Evolutionary conservation across 2,888 invertebrate genomes (phyloP).

Genomic region (Anarsia innoxiella): DNA sequence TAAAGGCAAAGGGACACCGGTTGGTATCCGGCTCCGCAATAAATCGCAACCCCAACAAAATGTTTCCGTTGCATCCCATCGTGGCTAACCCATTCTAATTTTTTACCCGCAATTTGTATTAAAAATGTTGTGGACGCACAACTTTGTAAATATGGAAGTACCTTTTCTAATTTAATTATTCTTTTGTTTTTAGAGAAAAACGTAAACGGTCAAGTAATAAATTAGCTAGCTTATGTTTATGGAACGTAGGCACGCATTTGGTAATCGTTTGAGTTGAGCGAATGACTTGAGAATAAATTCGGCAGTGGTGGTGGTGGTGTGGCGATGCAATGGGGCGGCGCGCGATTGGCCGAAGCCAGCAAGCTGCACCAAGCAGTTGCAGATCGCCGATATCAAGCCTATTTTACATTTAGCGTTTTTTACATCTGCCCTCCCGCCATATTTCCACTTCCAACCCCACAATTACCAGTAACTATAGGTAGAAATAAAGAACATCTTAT

Average conservation of each 20-base stretch:
- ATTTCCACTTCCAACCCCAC: slow-evolving; percentile 27
- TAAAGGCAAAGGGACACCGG: slow-evolving; percentile 60
- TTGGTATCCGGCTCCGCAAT: slow-evolving; percentile 46
- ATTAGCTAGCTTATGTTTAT: slow-evolving; percentile 7
- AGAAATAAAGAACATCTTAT: slow-evolving; percentile 5
- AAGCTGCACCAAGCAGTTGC: slow-evolving; percentile 65
- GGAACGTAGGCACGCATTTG: slow-evolving; percentile 7
- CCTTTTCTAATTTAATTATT: slow-evolving; percentile 5
- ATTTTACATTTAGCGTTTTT: slow-evolving; percentile 47
- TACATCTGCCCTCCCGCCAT: slow-evolving; percentile 53
- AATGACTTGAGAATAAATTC: slow-evolving; percentile 51
- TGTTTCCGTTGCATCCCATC: slow-evolving; percentile 50
- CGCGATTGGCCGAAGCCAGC: slow-evolving; percentile 49
- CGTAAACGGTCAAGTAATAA: slow-evolving; percentile 4
- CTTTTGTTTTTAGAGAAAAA: slow-evolving; percentile 3
- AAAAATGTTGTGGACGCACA: too few species aligned
- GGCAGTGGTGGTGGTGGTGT: slow-evolving; percentile 27
- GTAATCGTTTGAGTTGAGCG: slow-evolving; percentile 3
- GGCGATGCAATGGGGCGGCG: slow-evolving; percentile 16
- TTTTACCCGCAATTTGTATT: slow-evolving; percentile 24
- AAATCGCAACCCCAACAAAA: slow-evolving; percentile 69
- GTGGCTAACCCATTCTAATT: slow-evolving; percentile 22
- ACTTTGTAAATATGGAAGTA: slow-evolving; percentile 6
- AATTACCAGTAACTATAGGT: too few species aligned
- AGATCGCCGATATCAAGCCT: slow-evolving; percentile 61